Evolutionary conservation across 2,888 invertebrate genomes (phyloP).

Genomic region (Clitarchus hookeri): DNA sequence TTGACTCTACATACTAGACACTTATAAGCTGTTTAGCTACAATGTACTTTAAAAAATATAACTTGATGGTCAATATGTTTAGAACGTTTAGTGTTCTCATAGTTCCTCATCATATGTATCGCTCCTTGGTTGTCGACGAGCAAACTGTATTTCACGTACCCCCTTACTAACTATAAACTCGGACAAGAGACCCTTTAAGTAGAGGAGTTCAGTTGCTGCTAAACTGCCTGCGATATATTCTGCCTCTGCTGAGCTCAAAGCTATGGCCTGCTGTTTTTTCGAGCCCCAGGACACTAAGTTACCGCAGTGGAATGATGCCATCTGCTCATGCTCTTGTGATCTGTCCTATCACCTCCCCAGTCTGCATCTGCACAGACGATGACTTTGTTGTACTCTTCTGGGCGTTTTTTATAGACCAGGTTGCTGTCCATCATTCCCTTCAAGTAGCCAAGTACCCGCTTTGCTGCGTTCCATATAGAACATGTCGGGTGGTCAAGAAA

Average conservation of each 20-base stretch:
- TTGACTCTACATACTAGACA: not conserved
- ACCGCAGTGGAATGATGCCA: not conserved
- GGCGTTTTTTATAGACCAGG: not conserved
- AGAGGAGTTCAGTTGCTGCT: not conserved
- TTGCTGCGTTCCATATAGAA: not conserved
- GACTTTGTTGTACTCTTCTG: not conserved
- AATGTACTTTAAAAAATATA: not conserved
- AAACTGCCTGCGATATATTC: not conserved
- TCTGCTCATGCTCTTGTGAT: not conserved
- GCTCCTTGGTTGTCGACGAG: not conserved
- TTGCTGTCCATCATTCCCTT: not conserved
- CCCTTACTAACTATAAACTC: not conserved
- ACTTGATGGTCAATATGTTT: not conserved
- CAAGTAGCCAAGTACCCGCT: not conserved
- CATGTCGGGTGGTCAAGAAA: not conserved
- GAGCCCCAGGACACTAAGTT: not conserved
- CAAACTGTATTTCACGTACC: not conserved
- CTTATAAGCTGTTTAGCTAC: not conserved
- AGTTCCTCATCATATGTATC: not conserved
- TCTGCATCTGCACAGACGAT: not conserved
- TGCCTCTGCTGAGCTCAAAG: not conserved
- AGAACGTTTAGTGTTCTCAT: not conserved
- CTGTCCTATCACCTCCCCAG: not conserved
- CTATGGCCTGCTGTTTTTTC: not conserved
- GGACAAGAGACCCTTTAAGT: not conserved